These are phyloP conservation scores for Buceros bicornis DNA, from an alignment of 2,797 vertebrate species.

Conservation along the genomic window DNA sequence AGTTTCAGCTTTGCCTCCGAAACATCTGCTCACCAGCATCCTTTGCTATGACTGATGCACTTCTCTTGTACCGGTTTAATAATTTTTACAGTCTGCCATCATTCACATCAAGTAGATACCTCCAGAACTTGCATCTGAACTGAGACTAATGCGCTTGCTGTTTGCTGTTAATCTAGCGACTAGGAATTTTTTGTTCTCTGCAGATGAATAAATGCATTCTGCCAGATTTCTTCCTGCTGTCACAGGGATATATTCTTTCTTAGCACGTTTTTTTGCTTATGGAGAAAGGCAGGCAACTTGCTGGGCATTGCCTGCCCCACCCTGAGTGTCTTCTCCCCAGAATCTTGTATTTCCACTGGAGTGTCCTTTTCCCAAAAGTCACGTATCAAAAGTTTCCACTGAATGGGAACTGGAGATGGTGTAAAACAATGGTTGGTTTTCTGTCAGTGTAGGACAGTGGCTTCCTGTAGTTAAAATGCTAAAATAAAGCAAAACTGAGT, in stretches of 20 bases:
- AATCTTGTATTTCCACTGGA: background rate
- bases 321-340: background rate
- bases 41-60: constrained; percentile 30
- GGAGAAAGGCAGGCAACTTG: background rate
- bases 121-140: background rate
- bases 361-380: background rate
- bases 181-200: constrained; percentile 44
- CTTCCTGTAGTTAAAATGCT: background rate
- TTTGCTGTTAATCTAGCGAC: constrained; percentile 37
- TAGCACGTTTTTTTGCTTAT: background rate
- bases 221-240: constrained; percentile 43
- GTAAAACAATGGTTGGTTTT: background rate
- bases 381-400: background rate
- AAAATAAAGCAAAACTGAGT: background rate
- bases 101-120: constrained; percentile 26
- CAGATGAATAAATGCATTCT: constrained; percentile 53
- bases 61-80: constrained; percentile 26
- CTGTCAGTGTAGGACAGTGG: background rate
- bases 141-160: constrained; percentile 41
- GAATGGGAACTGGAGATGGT: background rate
- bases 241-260: background rate
- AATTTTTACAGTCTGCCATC: constrained; percentile 33
- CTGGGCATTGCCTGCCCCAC: background rate
- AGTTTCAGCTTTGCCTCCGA: constrained; percentile 40
- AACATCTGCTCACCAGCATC: background rate